Percentiles rank a stretch among this genome's conserved stretches.
Conservation (phyloP, 2,797 vertebrate species). For the Coluber constrictor region DNA sequence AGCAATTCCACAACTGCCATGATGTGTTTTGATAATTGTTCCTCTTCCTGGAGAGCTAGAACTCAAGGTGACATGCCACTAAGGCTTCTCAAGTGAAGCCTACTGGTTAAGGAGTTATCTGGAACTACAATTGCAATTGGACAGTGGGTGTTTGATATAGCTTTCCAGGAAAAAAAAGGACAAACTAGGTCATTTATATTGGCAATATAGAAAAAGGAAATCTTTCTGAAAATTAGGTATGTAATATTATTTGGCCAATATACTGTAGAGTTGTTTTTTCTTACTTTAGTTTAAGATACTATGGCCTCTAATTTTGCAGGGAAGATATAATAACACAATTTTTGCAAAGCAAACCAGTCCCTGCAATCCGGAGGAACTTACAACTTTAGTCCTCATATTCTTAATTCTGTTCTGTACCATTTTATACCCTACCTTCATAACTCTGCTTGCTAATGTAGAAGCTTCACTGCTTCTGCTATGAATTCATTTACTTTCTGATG, state of each 20-base stretch:
- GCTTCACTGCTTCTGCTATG: background rate
- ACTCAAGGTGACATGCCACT: background rate
- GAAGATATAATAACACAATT: background rate
- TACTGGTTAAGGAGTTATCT: background rate
- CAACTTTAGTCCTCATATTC: background rate
- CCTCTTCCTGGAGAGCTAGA: background rate
- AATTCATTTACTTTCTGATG: background rate
- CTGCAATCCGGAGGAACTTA: background rate
- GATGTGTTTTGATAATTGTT: background rate
- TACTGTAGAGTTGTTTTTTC: background rate
- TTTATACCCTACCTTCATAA: background rate
- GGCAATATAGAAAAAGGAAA: background rate
- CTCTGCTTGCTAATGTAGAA: background rate
- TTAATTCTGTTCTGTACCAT: background rate
- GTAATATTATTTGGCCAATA: background rate
- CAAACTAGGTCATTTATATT: background rate
- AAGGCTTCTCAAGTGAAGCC: background rate
- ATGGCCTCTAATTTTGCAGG: background rate
- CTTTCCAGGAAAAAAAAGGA: background rate
- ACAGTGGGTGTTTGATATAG: background rate
- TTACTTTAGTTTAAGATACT: background rate
- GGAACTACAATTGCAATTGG: background rate
- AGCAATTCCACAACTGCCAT: background rate
- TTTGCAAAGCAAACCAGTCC: background rate
- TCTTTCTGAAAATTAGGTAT: background rate